Conservation (phyloP, 1,140 invertebrate species). For the Aphelinus certus region DNA sequence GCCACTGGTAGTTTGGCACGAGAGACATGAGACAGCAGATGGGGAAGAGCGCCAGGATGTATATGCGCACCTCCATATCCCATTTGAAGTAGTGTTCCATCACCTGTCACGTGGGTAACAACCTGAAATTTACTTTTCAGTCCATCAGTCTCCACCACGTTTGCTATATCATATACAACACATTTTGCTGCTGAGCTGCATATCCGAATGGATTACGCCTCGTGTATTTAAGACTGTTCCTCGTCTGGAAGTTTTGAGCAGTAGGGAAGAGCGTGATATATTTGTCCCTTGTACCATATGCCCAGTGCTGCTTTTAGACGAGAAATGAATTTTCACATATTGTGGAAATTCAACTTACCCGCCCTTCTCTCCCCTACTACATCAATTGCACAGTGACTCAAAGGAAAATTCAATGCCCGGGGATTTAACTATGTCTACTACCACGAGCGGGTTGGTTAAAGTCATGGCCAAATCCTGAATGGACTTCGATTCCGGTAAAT, state of each 20-base stretch:
- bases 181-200: neutral
- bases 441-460: too few species aligned
- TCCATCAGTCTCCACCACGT: neutral
- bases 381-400: too few species aligned
- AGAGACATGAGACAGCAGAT: constrained; percentile 58
- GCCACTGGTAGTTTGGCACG: constrained; percentile 67
- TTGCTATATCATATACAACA: neutral
- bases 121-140: constrained; percentile 11
- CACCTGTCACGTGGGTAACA: constrained; percentile 39
- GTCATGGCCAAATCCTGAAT: too few species aligned
- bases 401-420: too few species aligned
- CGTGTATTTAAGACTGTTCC: neutral
- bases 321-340: too few species aligned
- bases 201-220: neutral
- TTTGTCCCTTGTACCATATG: neutral
- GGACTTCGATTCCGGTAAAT: too few species aligned
- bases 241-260: neutral
- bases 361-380: too few species aligned
- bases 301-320: too few species aligned
- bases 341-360: too few species aligned
- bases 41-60: constrained; percentile 56
- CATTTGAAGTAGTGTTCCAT: constrained; percentile 44
- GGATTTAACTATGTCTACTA: too few species aligned
- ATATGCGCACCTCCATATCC: constrained; percentile 43
- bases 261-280: neutral